A percentile compares a stretch with the other conserved stretches of the same genome.
Evolutionary conservation across 2,113 vertebrate species (phyloP).

Genomic region (Struthidea cinerea): DNA sequence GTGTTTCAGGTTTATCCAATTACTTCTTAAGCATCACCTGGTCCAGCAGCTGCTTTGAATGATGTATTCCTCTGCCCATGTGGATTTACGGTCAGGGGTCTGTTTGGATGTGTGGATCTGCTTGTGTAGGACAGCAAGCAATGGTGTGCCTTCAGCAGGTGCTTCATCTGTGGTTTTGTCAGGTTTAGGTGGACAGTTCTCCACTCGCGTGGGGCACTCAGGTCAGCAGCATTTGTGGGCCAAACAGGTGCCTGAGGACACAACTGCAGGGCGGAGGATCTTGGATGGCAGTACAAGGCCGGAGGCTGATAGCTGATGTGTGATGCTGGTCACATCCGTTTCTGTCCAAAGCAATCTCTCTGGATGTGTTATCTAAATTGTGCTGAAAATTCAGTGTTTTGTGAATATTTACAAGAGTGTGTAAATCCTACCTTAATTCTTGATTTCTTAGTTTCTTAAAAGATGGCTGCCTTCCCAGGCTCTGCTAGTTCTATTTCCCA

Average conservation of each 20-base stretch:
- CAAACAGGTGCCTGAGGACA: background rate
- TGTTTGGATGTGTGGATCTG: background rate
- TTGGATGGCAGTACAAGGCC: background rate
- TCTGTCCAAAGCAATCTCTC: background rate
- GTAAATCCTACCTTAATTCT: background rate
- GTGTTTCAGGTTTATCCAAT: background rate
- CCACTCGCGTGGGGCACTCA: accelerated
- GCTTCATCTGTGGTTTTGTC: background rate
- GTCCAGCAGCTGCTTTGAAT: background rate
- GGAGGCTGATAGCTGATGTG: background rate
- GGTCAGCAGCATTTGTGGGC: background rate
- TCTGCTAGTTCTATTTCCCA: background rate
- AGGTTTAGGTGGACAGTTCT: background rate
- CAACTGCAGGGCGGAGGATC: background rate
- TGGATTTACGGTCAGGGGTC: background rate
- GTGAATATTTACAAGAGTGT: background rate
- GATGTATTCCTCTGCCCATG: background rate
- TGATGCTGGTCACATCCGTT: background rate
- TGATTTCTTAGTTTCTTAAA: background rate
- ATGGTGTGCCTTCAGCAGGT: background rate
- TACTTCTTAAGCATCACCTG: background rate
- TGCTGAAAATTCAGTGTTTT: background rate
- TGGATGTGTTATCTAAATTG: background rate
- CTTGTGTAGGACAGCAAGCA: background rate
- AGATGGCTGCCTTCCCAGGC: background rate